phyloP scores from a whole-genome alignment of 2,797 vertebrate genomes.

The Brotula barbata region DNA sequence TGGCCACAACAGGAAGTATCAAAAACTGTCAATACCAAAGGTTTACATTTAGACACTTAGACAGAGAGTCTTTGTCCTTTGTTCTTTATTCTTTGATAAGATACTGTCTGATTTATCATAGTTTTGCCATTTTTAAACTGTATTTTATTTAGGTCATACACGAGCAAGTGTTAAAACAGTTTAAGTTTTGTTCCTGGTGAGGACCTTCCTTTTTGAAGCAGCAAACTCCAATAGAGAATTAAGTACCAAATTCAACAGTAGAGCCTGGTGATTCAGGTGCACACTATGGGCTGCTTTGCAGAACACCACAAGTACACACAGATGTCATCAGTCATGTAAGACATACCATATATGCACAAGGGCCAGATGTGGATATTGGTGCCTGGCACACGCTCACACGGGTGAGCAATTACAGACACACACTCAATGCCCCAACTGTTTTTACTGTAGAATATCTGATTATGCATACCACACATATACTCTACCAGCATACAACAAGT shows the following conservation, averaged over 20 bases:
- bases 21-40: too few relatives aligned
- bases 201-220: too few relatives aligned
- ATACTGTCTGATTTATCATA: too few relatives aligned
- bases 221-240: constrained; percentile 1
- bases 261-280: constrained; percentile 23
- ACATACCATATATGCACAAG: constrained; percentile 25
- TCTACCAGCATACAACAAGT: constrained; percentile 54
- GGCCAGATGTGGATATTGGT: constrained; percentile 25
- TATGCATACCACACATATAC: constrained; percentile 56
- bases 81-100: too few relatives aligned
- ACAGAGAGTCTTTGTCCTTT: too few relatives aligned
- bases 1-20: too few relatives aligned
- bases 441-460: constrained; percentile 45
- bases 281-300: constrained; percentile 12
- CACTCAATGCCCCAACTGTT: constrained; percentile 9
- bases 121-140: too few relatives aligned
- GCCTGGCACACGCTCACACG: constrained; percentile 35
- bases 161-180: too few relatives aligned
- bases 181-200: neutral
- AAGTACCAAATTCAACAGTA: neutral
- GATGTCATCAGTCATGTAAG: constrained; percentile 25
- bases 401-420: constrained; percentile 19
- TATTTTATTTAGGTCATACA: too few relatives aligned
- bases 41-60: too few relatives aligned
- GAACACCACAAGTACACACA: constrained; percentile 32